These are phyloP conservation scores for Eurystomus glaucurus DNA, from an alignment of 2,797 vertebrate species.

Conservation along the genomic window DNA sequence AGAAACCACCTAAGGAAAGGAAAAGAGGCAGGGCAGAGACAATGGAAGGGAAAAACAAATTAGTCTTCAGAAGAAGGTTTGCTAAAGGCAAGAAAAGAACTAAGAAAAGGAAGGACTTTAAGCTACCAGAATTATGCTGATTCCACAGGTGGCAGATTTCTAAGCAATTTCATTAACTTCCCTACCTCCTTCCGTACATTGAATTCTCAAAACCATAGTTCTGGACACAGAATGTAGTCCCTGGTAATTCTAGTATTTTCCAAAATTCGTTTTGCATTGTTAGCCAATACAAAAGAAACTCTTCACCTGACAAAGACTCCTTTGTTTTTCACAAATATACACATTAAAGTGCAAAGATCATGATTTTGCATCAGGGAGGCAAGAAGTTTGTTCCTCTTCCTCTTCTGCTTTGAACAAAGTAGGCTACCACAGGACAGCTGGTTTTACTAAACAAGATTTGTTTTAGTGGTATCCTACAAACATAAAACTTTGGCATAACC, in stretches of 20 bases:
- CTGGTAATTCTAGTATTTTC: not conserved
- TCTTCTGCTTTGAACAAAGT: not conserved
- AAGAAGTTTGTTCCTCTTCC: not conserved
- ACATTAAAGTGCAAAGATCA: not conserved
- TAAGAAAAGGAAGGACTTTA: not conserved
- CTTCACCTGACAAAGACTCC: not conserved
- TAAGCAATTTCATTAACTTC: not conserved
- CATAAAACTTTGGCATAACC: not conserved
- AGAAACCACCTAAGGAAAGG: conserved; percentile 82
- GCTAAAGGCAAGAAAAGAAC: not conserved
- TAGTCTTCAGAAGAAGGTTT: not conserved
- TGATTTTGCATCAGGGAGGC: not conserved
- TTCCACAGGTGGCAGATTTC: not conserved
- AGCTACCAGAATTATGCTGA: not conserved
- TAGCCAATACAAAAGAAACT: not conserved
- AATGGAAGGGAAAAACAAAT: not conserved
- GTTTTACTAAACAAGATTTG: not conserved
- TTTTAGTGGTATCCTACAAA: not conserved
- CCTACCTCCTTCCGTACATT: not conserved
- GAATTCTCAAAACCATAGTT: not conserved
- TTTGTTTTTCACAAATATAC: not conserved
- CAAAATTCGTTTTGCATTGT: not conserved
- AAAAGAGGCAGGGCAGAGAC: accelerated
- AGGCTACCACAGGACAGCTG: not conserved
- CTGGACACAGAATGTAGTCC: not conserved